Conservation (phyloP, 2,113 vertebrate species). For the Leucopsar rothschildi region DNA sequence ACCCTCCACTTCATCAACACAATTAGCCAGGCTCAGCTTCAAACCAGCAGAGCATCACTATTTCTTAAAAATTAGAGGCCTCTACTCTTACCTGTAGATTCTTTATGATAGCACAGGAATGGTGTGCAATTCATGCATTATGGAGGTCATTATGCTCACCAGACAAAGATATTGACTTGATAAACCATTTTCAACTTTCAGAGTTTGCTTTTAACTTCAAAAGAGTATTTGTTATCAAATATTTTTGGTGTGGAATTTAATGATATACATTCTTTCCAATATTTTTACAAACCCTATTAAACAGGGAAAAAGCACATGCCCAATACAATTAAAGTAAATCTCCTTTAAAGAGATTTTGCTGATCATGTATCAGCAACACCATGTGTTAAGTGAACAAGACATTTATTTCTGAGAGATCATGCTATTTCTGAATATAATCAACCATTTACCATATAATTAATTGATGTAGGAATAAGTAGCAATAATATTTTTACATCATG, state of each 20-base stretch:
- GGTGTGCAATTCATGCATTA: not conserved
- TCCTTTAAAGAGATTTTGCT: not conserved
- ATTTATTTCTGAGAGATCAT: not conserved
- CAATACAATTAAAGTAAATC: not conserved
- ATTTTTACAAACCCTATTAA: not conserved
- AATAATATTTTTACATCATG: not conserved
- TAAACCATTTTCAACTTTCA: not conserved
- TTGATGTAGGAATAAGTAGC: not conserved
- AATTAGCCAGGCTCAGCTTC: not conserved
- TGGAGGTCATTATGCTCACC: not conserved
- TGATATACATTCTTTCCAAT: not conserved
- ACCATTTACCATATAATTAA: not conserved
- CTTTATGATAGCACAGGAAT: not conserved
- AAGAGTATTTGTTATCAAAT: not conserved
- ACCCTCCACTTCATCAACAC: not conserved
- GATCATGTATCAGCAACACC: conserved; percentile 12
- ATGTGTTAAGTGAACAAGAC: not conserved
- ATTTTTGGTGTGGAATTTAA: not conserved
- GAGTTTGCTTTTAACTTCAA: not conserved
- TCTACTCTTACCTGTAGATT: not conserved
- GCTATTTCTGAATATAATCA: not conserved
- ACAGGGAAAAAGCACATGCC: not conserved
- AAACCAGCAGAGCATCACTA: not conserved
- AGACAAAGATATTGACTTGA: not conserved
- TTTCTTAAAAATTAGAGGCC: not conserved